phyloP scores from a whole-genome alignment of 2,888 invertebrate genomes.

The Erannis defoliaria region DNA sequence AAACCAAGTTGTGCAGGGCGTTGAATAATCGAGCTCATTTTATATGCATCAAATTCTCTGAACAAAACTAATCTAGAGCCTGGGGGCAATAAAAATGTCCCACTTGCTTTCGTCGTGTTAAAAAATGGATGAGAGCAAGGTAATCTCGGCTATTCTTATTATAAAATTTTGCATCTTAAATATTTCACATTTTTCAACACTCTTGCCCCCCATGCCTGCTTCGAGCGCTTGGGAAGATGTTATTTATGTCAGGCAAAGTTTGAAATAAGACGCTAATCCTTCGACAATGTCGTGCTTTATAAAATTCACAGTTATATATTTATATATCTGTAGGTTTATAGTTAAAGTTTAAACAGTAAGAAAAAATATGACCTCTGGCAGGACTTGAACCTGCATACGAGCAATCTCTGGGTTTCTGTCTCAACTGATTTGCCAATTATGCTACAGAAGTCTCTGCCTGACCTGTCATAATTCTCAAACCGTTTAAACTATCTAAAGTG shows the following conservation, averaged over 20 bases:
- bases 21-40: constrained; percentile 84
- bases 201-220: constrained; percentile 57
- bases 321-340: too few relatives aligned
- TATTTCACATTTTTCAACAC: constrained; percentile 80
- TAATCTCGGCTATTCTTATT: constrained; percentile 83
- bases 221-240: constrained; percentile 59
- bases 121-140: constrained; percentile 83
- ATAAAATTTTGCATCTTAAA: constrained; percentile 82
- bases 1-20: constrained; percentile 71
- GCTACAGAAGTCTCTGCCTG: too few relatives aligned
- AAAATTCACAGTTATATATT: too few relatives aligned
- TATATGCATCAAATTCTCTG: constrained; percentile 85
- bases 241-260: constrained; percentile 70
- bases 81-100: constrained; percentile 84
- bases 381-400: too few relatives aligned
- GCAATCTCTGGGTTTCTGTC: too few relatives aligned
- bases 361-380: too few relatives aligned
- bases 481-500: too few relatives aligned
- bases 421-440: too few relatives aligned
- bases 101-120: constrained; percentile 74
- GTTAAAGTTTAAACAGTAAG: too few relatives aligned
- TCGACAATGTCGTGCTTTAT: constrained; percentile 43
- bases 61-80: constrained; percentile 85
- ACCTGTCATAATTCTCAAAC: too few relatives aligned
- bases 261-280: constrained; percentile 55